Conservation (phyloP, 2,797 vertebrate genomes). For the Tapera naevia region DNA sequence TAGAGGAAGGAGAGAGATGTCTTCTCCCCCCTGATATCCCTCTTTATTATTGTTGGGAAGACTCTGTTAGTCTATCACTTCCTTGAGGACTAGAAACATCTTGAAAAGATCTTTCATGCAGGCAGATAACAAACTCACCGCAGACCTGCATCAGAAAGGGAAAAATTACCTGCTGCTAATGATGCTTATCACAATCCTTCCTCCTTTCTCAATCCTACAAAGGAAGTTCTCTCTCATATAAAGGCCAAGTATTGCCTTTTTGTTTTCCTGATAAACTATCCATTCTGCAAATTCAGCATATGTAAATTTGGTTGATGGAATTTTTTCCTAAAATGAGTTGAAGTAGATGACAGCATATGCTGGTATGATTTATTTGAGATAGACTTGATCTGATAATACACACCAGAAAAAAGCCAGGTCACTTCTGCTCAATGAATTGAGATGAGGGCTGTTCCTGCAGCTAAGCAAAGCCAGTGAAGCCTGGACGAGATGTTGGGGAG, state of each 20-base stretch:
- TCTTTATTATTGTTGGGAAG: slow-evolving; percentile 67
- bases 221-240: slow-evolving; percentile 36
- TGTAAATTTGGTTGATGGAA: background rate
- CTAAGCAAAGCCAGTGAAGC: background rate
- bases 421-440: background rate
- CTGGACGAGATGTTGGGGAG: background rate
- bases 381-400: background rate
- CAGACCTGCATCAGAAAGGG: slow-evolving; percentile 50
- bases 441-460: accelerated
- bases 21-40: slow-evolving; percentile 2
- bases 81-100: slow-evolving; percentile 65
- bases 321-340: background rate
- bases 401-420: background rate
- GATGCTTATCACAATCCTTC: slow-evolving; percentile 54
- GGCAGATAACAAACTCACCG: slow-evolving; percentile 68
- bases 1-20: slow-evolving; percentile 45
- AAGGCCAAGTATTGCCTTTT: background rate
- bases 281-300: background rate
- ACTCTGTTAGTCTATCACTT: slow-evolving; percentile 59
- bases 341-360: background rate
- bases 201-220: slow-evolving; percentile 3
- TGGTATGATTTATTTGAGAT: background rate
- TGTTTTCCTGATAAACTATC: background rate
- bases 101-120: slow-evolving; percentile 70
- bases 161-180: slow-evolving; percentile 62